Evolutionary conservation across 2,113 vertebrate species (phyloP).

Genomic region (Hypocryptadius cinnamomeus): DNA sequence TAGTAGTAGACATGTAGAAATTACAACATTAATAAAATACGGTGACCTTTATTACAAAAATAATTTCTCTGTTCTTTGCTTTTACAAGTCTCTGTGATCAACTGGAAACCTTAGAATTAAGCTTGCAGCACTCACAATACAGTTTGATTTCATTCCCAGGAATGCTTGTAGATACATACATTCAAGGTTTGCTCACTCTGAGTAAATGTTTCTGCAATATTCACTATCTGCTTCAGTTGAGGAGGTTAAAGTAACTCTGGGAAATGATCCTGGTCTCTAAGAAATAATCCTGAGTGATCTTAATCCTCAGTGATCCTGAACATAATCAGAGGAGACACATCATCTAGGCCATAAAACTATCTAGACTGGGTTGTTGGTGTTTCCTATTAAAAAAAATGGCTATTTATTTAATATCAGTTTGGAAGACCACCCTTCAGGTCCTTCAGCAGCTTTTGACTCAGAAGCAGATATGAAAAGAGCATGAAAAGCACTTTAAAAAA

Average conservation of each 20-base stretch:
- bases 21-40: constrained; percentile 24
- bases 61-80: neutral
- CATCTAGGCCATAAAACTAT: neutral
- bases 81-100: neutral
- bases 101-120: neutral
- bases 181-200: neutral
- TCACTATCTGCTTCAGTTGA: neutral
- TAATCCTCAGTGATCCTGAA: no score
- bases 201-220: neutral
- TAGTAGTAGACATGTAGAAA: neutral
- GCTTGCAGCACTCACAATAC: neutral
- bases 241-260: neutral
- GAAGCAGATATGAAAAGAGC: neutral
- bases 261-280: neutral
- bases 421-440: neutral
- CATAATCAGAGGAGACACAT: neutral
- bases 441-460: neutral
- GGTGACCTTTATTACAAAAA: constrained; percentile 7
- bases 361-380: neutral
- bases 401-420: neutral
- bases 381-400: neutral
- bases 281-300: neutral
- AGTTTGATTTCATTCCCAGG: neutral
- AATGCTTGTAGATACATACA: neutral
- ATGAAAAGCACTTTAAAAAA: neutral